Conservation (phyloP, 2,888 invertebrate species). For the Ischnus inquisitorius region DNA sequence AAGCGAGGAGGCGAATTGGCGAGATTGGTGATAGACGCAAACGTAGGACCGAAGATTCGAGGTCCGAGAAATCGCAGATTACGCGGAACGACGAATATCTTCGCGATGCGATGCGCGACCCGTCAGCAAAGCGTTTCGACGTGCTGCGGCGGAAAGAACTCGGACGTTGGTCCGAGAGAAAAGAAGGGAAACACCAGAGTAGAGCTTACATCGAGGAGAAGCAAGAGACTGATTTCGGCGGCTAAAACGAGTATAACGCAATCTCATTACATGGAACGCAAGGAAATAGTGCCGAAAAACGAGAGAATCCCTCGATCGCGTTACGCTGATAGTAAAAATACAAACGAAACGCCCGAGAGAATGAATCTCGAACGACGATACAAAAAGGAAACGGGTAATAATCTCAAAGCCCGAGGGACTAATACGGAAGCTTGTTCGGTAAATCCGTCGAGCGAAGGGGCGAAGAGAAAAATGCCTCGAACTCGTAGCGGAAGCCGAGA, state of each 20-base stretch:
- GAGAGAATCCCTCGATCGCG: conserved; percentile 23
- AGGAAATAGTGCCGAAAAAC: conserved; percentile 22
- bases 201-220: conserved; percentile 60
- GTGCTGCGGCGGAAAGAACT: conserved; percentile 30
- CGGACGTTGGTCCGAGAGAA: background rate
- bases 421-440: background rate
- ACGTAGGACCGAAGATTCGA: conserved; percentile 77
- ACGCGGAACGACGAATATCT: conserved; percentile 68
- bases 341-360: conserved; percentile 10
- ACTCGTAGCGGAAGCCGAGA: conserved; percentile 18
- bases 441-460: conserved; percentile 16
- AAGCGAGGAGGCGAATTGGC: conserved; percentile 80
- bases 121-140: conserved; percentile 15
- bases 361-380: conserved; percentile 1
- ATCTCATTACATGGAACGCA: conserved; percentile 28
- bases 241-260: conserved; percentile 38
- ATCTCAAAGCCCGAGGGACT: background rate
- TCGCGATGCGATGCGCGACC: conserved; percentile 50
- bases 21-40: conserved; percentile 81
- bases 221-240: conserved; percentile 32
- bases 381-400: background rate
- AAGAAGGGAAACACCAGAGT: conserved; percentile 40
- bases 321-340: background rate
- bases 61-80: conserved; percentile 76
- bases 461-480: conserved; percentile 50